A percentile compares a stretch with the other conserved stretches of the same genome.
Conservation (phyloP, 2,797 vertebrate genomes). For the Tragopan temminckii region DNA sequence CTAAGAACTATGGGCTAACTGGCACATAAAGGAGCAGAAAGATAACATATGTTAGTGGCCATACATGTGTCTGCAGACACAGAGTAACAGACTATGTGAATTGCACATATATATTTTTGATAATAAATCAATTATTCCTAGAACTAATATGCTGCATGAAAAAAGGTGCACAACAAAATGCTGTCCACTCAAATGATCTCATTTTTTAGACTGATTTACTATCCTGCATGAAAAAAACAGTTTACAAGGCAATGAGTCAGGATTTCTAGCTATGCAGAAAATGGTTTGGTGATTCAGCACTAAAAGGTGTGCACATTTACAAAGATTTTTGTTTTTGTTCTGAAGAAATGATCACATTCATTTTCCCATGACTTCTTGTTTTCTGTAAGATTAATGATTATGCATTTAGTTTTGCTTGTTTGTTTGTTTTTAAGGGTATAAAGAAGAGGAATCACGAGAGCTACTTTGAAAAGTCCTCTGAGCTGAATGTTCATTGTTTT, state of each 20-base stretch:
- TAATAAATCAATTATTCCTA: neutral
- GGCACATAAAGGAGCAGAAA: neutral
- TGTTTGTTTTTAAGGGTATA: neutral
- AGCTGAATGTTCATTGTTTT: neutral
- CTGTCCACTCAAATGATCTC: neutral
- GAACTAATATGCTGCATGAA: neutral
- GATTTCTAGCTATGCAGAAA: neutral
- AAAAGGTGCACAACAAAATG: neutral
- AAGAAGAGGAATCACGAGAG: neutral
- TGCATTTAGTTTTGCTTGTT: neutral
- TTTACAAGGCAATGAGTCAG: neutral
- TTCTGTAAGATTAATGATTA: neutral
- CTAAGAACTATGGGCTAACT: neutral
- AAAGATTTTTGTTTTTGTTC: neutral
- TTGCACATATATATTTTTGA: neutral
- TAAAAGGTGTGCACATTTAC: neutral
- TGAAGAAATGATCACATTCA: neutral
- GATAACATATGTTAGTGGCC: neutral
- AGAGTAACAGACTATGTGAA: neutral
- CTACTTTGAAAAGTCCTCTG: neutral
- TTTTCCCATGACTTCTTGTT: neutral
- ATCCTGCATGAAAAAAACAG: neutral
- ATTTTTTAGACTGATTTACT: neutral
- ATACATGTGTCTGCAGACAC: accelerated
- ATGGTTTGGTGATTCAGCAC: neutral